phyloP scores from a whole-genome alignment of 2,113 vertebrate species.

The Vidua macroura region DNA sequence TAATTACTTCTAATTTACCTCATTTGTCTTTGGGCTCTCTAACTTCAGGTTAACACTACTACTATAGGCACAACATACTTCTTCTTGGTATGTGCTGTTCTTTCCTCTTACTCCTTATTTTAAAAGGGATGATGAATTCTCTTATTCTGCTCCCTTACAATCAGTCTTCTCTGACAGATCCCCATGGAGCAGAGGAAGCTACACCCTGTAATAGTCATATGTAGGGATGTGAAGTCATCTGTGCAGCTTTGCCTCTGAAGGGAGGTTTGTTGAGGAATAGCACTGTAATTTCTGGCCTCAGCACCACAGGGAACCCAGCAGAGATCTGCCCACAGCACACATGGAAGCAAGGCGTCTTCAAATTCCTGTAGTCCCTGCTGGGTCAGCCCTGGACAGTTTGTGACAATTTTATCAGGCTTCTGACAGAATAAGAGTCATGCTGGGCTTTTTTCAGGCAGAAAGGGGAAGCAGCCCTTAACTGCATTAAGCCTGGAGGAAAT shows the following conservation, averaged over 20 bases:
- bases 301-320: neutral
- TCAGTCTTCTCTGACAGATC: neutral
- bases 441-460: neutral
- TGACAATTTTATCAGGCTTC: neutral
- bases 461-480: neutral
- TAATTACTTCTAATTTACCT: conserved; percentile 6
- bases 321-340: neutral
- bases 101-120: neutral
- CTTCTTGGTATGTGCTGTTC: neutral
- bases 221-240: neutral
- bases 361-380: neutral
- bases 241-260: neutral
- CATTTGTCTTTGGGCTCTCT: neutral
- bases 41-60: neutral
- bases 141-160: neutral
- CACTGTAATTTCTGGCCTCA: neutral
- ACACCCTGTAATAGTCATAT: conserved; percentile 16
- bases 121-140: neutral
- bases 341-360: neutral
- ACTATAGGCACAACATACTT: neutral
- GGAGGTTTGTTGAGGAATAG: neutral
- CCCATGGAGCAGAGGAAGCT: neutral
- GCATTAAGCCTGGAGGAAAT: neutral
- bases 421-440: neutral
- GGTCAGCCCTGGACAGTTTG: neutral